Evolutionary conservation across 1,140 invertebrate genomes (phyloP).

Genomic region (Wasmannia auropunctata): DNA sequence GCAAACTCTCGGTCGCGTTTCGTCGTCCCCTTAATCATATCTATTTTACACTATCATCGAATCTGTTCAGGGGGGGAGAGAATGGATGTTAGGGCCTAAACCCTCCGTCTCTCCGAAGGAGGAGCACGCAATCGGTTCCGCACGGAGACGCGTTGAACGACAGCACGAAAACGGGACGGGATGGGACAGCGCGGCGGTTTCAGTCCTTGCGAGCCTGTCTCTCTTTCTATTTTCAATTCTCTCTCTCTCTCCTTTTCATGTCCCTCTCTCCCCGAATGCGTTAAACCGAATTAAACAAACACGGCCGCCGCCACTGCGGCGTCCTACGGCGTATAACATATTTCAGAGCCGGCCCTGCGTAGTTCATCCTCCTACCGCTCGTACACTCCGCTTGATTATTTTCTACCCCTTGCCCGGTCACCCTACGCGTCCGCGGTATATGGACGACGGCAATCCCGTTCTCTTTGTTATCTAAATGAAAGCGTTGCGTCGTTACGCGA

Average conservation of each 20-base stretch:
- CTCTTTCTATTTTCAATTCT: neutral
- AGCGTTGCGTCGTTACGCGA: slow-evolving; percentile 57
- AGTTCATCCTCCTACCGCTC: slow-evolving; percentile 23
- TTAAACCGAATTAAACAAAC: slow-evolving; percentile 73
- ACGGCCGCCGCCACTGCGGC: slow-evolving; percentile 26
- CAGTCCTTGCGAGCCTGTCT: slow-evolving; percentile 49
- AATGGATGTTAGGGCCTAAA: slow-evolving; percentile 1
- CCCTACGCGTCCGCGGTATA: neutral
- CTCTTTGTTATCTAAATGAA: slow-evolving; percentile 58
- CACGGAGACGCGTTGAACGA: slow-evolving; percentile 30
- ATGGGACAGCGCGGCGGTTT: neutral
- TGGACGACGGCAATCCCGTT: slow-evolving; percentile 44
- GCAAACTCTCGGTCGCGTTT: slow-evolving; percentile 38
- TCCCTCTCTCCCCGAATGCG: slow-evolving; percentile 4
- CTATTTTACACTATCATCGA: slow-evolving; percentile 57
- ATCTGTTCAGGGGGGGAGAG: neutral
- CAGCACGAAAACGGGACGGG: slow-evolving; percentile 10
- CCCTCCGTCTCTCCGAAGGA: slow-evolving; percentile 35
- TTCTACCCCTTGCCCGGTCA: slow-evolving; percentile 41
- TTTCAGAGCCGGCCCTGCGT: slow-evolving; percentile 58
- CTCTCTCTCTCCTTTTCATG: neutral
- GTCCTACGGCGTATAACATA: slow-evolving; percentile 55
- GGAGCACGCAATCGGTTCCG: slow-evolving; percentile 29
- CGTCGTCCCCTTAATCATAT: slow-evolving; percentile 37
- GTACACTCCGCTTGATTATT: slow-evolving; percentile 57